These are phyloP conservation scores for Poeciliopsis paucimaculata DNA, from an alignment of 2,797 vertebrate genomes.

Conservation along the genomic window DNA sequence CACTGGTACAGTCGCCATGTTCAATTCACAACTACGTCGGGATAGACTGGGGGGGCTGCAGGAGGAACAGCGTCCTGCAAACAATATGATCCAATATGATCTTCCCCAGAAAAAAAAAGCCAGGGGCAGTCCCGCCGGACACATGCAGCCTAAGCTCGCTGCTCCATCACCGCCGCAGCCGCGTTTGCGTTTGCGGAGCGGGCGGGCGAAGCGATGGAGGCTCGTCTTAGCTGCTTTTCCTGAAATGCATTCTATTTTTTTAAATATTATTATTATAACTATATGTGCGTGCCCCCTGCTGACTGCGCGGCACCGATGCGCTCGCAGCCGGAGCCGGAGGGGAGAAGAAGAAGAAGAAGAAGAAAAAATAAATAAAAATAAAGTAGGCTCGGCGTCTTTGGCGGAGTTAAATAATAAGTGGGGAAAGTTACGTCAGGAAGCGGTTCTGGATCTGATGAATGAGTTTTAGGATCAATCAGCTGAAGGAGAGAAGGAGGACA, in stretches of 20 bases:
- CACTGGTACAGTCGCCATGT: conserved; percentile 99
- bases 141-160: conserved; percentile 64
- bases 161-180: conserved; percentile 57
- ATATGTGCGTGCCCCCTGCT: conserved; percentile 84
- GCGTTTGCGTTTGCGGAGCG: conserved; percentile 29
- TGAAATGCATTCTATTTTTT: conserved; percentile 78
- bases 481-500: not conserved
- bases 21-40: conserved; percentile 89
- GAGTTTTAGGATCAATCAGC: conserved; percentile 37
- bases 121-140: conserved; percentile 78
- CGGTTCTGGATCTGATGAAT: conserved; percentile 72
- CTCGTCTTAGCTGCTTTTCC: conserved; percentile 71
- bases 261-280: conserved; percentile 61
- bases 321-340: conserved; percentile 64
- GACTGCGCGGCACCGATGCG: conserved; percentile 80
- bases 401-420: conserved; percentile 34
- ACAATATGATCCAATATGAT: conserved; percentile 80
- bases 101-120: conserved; percentile 71
- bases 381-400: conserved; percentile 61
- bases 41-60: conserved; percentile 80
- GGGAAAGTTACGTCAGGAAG: conserved; percentile 68
- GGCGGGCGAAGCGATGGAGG: conserved; percentile 53
- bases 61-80: conserved; percentile 81
- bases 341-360: conserved; percentile 28
- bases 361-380: too few species aligned